Conservation (phyloP, 2,888 invertebrate species). For the Thereva unica region DNA sequence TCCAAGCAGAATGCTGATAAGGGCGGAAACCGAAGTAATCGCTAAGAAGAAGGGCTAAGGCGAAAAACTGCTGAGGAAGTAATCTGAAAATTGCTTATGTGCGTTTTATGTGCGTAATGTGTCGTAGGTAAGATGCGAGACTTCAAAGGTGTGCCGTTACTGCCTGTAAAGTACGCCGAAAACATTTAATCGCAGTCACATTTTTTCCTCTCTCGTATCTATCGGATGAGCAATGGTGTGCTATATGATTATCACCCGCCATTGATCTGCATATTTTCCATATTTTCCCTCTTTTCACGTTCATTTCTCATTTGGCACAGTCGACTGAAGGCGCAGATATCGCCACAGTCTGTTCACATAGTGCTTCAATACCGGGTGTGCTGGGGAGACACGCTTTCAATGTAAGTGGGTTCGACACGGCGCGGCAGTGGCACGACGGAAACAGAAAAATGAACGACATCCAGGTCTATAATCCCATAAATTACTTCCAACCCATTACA, state of each 20-base stretch:
- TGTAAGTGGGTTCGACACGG: not conserved
- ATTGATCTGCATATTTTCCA: conserved; percentile 33
- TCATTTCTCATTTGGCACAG: not conserved
- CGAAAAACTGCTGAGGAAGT: conserved; percentile 41
- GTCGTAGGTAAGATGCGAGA: conserved; percentile 36
- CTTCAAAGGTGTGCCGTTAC: conserved; percentile 35
- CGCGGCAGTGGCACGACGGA: conserved; percentile 8
- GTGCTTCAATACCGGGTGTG: too few species aligned
- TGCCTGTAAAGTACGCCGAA: conserved; percentile 2
- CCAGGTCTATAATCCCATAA: conserved; percentile 45
- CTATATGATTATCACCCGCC: conserved; percentile 37
- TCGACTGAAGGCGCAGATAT: conserved; percentile 8
- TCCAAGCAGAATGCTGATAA: conserved; percentile 42
- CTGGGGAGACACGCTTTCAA: too few species aligned
- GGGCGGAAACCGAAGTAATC: conserved; percentile 36
- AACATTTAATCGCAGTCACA: conserved; percentile 23
- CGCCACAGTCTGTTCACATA: too few species aligned
- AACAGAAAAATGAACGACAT: conserved; percentile 38
- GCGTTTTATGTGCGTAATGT: conserved; percentile 38
- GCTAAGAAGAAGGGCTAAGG: conserved; percentile 19
- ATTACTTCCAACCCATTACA: conserved; percentile 48
- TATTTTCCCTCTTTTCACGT: conserved; percentile 12
- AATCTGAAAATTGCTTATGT: conserved; percentile 42
- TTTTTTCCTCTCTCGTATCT: not conserved
- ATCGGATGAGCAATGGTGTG: conserved; percentile 29